These are phyloP conservation scores for Bombyx mandarina DNA, from an alignment of 1,140 invertebrate genomes.

Conservation along the genomic window DNA sequence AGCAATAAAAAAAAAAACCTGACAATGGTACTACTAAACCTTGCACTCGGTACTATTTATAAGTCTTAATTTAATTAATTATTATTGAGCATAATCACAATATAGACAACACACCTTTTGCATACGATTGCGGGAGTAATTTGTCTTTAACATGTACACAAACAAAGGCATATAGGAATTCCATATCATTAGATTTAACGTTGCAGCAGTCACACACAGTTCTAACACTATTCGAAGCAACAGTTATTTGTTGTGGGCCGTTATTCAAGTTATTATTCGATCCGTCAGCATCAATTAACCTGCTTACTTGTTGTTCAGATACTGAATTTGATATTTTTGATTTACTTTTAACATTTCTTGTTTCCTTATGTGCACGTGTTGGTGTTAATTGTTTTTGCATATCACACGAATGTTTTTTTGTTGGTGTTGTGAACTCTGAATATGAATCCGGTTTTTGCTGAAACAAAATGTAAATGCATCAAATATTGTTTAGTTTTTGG, in stretches of 20 bases:
- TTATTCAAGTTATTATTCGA: too few relatives aligned
- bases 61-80: too few relatives aligned
- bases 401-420: conserved; percentile 32
- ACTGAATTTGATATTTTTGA: too few relatives aligned
- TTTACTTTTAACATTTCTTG: background rate
- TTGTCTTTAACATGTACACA: conserved; percentile 48
- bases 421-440: conserved; percentile 33
- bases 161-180: conserved; percentile 57
- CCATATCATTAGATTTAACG: conserved; percentile 8
- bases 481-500: too few relatives aligned
- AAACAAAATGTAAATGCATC: conserved; percentile 3
- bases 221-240: background rate
- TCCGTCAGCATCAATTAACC: too few relatives aligned
- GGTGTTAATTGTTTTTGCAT: conserved; percentile 19
- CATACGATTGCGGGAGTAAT: conserved; percentile 43
- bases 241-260: too few relatives aligned
- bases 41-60: too few relatives aligned
- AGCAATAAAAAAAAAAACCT: too few relatives aligned
- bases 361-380: background rate
- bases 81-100: too few relatives aligned
- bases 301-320: too few relatives aligned
- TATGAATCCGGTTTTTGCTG: conserved; percentile 58
- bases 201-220: conserved; percentile 1
- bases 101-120: conserved; percentile 40
- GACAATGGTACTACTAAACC: too few relatives aligned